Evolutionary conservation across 2,113 vertebrate species (phyloP).

Genomic region (Lamprologus speciosus): DNA sequence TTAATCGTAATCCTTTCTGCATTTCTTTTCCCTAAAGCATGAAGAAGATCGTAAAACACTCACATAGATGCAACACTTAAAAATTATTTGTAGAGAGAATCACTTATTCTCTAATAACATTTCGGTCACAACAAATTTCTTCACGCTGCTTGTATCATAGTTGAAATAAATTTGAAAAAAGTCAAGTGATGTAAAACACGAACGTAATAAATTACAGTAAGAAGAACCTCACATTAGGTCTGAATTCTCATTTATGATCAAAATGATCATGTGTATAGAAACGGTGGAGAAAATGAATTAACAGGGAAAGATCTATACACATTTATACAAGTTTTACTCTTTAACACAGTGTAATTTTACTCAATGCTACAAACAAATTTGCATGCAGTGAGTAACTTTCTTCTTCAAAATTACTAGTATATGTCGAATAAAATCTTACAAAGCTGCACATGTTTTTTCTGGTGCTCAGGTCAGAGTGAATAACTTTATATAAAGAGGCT

Average conservation of each 20-base stretch:
- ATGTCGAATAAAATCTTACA: neutral
- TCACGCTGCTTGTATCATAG: neutral
- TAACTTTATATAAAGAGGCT: neutral
- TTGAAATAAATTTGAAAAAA: neutral
- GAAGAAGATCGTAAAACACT: neutral
- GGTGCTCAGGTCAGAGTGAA: neutral
- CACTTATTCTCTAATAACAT: neutral
- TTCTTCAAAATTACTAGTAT: accelerated
- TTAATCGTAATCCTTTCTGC: neutral
- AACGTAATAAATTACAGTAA: neutral
- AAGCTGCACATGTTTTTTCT: neutral
- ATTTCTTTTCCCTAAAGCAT: neutral
- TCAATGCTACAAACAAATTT: neutral
- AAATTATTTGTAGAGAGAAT: neutral
- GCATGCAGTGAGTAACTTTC: neutral
- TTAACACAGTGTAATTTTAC: neutral
- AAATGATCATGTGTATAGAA: neutral
- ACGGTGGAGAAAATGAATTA: neutral
- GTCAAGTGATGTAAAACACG: neutral
- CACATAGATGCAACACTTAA: neutral
- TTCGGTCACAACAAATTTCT: neutral
- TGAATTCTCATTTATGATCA: neutral
- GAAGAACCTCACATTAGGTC: neutral
- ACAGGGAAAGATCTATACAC: neutral
- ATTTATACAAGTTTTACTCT: neutral